A percentile compares a stretch with the other conserved stretches of the same genome.
Evolutionary conservation across 2,113 vertebrate genomes (phyloP).

Genomic region (Grallaria varia): DNA sequence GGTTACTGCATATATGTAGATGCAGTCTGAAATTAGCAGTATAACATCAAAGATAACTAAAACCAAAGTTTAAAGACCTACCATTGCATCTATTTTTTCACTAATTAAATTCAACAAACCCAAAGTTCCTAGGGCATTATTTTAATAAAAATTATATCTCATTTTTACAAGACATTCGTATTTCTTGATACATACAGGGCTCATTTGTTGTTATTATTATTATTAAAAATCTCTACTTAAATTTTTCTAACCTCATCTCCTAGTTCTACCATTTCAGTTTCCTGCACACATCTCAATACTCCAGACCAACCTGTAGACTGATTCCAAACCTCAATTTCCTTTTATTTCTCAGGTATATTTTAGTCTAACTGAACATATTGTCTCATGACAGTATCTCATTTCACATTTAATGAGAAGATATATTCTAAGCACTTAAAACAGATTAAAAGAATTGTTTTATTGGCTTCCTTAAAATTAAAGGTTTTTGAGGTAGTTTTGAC

Average conservation of each 20-base stretch:
- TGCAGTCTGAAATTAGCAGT: background rate
- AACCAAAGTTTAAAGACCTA: background rate
- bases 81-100: background rate
- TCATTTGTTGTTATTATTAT: background rate
- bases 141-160: background rate
- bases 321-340: background rate
- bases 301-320: background rate
- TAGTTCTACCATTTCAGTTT: background rate
- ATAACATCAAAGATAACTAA: background rate
- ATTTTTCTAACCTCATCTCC: background rate
- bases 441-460: background rate
- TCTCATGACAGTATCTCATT: background rate
- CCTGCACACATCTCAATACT: background rate
- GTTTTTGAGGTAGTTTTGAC: background rate
- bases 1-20: background rate
- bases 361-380: background rate
- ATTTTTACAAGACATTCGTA: background rate
- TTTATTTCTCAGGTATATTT: background rate
- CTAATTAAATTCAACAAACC: background rate
- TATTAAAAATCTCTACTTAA: background rate
- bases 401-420: background rate
- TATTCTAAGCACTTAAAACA: background rate
- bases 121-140: background rate
- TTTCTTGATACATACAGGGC: background rate
- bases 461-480: background rate